These are phyloP conservation scores for Phorcus lineatus DNA, from an alignment of 2,888 invertebrate genomes.

Conservation along the genomic window DNA sequence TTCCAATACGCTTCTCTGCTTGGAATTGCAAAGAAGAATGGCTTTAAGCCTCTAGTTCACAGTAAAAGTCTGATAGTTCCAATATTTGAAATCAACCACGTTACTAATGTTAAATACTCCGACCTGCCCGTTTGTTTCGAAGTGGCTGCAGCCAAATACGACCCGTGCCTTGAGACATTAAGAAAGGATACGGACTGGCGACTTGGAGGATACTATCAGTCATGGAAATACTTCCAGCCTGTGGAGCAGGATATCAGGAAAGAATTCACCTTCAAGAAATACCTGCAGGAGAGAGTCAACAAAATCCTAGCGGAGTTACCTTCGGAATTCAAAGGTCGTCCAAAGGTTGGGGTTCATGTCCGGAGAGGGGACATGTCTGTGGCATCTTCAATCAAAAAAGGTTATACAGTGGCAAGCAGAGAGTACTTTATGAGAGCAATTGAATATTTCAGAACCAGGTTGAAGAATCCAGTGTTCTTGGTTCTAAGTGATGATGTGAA, in stretches of 20 bases:
- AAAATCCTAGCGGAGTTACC: background rate
- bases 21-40: conserved; percentile 43
- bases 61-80: conserved; percentile 32
- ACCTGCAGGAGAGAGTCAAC: conserved; percentile 33
- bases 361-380: conserved; percentile 50
- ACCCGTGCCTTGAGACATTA: conserved; percentile 33
- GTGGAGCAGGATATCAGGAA: conserved; percentile 35
- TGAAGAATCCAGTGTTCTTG: conserved; percentile 43
- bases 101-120: conserved; percentile 19
- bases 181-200: conserved; percentile 43
- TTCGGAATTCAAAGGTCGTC: conserved; percentile 25
- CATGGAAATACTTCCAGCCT: conserved; percentile 55
- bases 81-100: conserved; percentile 39
- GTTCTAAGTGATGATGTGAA: conserved; percentile 49
- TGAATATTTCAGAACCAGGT: conserved; percentile 41
- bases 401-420: conserved; percentile 46
- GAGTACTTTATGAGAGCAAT: conserved; percentile 48
- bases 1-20: conserved; percentile 54
- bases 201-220: conserved; percentile 54
- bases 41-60: conserved; percentile 44
- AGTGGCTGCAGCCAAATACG: conserved; percentile 38
- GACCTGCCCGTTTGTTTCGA: conserved; percentile 34
- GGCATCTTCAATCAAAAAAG: conserved; percentile 26
- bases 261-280: conserved; percentile 45
- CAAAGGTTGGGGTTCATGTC: conserved; percentile 50